Percentiles rank a stretch among this genome's conserved stretches.
Evolutionary conservation across 1,140 invertebrate species (phyloP).

Genomic region (Carcinoscorpius rotundicauda): DNA sequence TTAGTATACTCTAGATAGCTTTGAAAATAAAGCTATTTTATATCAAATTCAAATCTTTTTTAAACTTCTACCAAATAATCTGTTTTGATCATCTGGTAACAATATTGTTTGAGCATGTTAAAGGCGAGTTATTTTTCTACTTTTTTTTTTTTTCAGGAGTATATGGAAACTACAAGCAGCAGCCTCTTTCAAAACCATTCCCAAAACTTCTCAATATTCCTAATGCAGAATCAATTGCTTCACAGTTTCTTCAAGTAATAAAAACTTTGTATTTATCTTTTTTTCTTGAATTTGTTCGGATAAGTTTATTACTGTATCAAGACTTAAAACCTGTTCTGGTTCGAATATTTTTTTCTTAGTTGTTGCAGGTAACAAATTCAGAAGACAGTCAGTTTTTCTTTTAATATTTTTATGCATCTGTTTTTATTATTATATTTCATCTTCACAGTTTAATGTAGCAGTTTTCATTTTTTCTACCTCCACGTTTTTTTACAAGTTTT

Average conservation of each 20-base stretch:
- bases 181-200: constrained; percentile 71
- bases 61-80: constrained; percentile 18
- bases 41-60: constrained; percentile 25
- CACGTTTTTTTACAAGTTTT: too few relatives aligned
- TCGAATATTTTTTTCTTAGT: too few relatives aligned
- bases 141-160: constrained; percentile 44
- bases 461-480: too few relatives aligned
- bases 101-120: not conserved
- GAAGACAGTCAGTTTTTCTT: too few relatives aligned
- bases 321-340: too few relatives aligned
- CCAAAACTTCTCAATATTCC: constrained; percentile 73
- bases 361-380: too few relatives aligned
- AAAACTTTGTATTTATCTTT: constrained; percentile 10
- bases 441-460: too few relatives aligned
- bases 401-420: too few relatives aligned
- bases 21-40: constrained; percentile 12
- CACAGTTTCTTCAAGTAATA: constrained; percentile 54
- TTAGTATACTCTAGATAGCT: not conserved
- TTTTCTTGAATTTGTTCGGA: constrained; percentile 6
- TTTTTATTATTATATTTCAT: too few relatives aligned
- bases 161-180: constrained; percentile 57
- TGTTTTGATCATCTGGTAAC: constrained; percentile 16
- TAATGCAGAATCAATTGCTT: constrained; percentile 76
- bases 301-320: too few relatives aligned
- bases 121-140: not conserved